These are phyloP conservation scores for Drosophila suzukii DNA, from an alignment of 1,140 invertebrate species.

Conservation along the genomic window DNA sequence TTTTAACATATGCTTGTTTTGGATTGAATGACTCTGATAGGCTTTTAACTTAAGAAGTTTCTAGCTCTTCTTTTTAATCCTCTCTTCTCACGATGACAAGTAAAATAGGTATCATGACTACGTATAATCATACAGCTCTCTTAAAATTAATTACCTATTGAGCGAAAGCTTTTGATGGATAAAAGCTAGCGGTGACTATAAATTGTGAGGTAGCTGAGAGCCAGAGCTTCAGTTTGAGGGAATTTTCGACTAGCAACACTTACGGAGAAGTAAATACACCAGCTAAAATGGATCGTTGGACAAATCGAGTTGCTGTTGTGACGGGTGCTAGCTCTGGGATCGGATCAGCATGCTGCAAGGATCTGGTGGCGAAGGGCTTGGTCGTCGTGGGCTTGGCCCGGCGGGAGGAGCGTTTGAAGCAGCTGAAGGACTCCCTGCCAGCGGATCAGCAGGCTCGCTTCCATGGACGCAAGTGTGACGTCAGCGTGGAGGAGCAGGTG, in stretches of 20 bases:
- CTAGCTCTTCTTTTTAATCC: neutral
- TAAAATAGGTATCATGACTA: neutral
- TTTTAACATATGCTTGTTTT: no score
- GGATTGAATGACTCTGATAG: no score
- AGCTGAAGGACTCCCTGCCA: slow-evolving; percentile 62
- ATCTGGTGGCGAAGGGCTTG: slow-evolving; percentile 85
- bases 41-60: no score
- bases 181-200: neutral
- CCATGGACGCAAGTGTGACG: slow-evolving; percentile 85
- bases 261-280: neutral
- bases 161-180: neutral
- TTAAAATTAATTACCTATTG: neutral
- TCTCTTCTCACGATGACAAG: neutral
- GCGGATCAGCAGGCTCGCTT: slow-evolving; percentile 35
- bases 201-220: neutral
- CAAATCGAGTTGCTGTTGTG: slow-evolving; percentile 75
- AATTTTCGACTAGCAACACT: neutral
- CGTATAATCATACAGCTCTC: slow-evolving; percentile 3
- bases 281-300: slow-evolving; percentile 38
- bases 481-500: slow-evolving; percentile 88
- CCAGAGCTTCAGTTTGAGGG: neutral
- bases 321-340: slow-evolving; percentile 86
- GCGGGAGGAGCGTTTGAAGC: slow-evolving; percentile 86
- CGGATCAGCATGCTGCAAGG: slow-evolving; percentile 84
- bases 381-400: slow-evolving; percentile 89